phyloP scores from a whole-genome alignment of 2,888 invertebrate species.

The Miltochrista miniata region DNA sequence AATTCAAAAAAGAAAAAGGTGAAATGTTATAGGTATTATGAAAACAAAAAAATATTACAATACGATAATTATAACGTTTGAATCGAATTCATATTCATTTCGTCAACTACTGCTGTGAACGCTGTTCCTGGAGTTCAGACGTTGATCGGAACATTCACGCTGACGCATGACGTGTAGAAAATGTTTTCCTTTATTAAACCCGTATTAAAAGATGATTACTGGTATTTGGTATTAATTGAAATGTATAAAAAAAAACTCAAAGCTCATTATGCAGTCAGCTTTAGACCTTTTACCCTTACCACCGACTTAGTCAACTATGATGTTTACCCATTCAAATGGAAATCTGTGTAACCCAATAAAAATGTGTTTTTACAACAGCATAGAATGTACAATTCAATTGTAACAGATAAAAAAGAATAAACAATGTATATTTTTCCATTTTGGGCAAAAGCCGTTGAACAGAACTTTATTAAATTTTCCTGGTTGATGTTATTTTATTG shows the following conservation, averaged over 20 bases:
- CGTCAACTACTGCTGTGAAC: too few species aligned
- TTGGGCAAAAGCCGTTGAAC: not conserved
- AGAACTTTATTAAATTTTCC: not conserved
- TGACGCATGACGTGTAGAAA: too few species aligned
- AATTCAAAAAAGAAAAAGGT: too few species aligned
- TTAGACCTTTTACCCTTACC: conserved; percentile 49
- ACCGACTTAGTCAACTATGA: conserved; percentile 27
- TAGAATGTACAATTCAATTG: not conserved
- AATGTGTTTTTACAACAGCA: not conserved
- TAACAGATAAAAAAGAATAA: not conserved
- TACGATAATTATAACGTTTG: too few species aligned
- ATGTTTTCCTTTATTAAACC: too few species aligned
- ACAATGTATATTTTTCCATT: not conserved
- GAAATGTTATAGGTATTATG: too few species aligned
- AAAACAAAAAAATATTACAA: too few species aligned
- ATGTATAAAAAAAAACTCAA: conserved; percentile 45
- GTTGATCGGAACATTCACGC: too few species aligned
- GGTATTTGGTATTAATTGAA: conserved; percentile 41
- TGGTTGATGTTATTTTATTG: not conserved
- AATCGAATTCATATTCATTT: too few species aligned
- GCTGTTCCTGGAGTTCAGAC: too few species aligned
- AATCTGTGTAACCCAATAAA: conserved; percentile 18
- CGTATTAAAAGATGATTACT: conserved; percentile 3
- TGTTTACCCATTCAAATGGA: conserved; percentile 39
- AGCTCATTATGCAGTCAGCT: conserved; percentile 34